A percentile compares a stretch with the other conserved stretches of the same genome.
These are phyloP conservation scores for Agriotes lineatus DNA, from an alignment of 2,888 invertebrate species.

Conservation along the genomic window DNA sequence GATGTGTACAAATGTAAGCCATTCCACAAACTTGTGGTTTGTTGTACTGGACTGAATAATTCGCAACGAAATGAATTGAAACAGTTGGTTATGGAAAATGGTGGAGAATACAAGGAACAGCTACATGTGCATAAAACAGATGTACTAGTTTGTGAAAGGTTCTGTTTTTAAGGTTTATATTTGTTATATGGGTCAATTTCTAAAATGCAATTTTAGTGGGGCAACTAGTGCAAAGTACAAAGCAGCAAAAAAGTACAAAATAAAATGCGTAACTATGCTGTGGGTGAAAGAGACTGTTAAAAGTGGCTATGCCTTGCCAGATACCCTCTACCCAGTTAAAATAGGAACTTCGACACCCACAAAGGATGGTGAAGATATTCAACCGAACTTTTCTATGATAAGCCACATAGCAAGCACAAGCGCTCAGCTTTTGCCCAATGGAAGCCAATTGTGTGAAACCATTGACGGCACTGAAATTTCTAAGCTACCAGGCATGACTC, in stretches of 20 bases:
- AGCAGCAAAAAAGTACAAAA: conserved; percentile 67
- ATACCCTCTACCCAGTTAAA: conserved; percentile 71
- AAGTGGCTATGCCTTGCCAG: conserved; percentile 77
- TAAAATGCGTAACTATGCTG: conserved; percentile 77
- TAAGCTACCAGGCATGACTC: conserved; percentile 4
- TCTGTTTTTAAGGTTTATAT: too few relatives aligned
- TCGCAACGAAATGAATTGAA: conserved; percentile 75
- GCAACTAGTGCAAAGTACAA: conserved; percentile 80
- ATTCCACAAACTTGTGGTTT: conserved; percentile 83
- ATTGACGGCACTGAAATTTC: conserved; percentile 33
- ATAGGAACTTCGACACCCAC: conserved; percentile 81
- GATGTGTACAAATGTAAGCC: conserved; percentile 73
- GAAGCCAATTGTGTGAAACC: conserved; percentile 43
- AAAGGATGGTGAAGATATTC: conserved; percentile 64
- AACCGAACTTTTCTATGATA: conserved; percentile 67
- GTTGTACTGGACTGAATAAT: conserved; percentile 78
- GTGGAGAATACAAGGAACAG: conserved; percentile 69
- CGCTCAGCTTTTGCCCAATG: not conserved
- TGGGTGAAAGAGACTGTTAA: conserved; percentile 87
- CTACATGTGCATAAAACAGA: conserved; percentile 70
- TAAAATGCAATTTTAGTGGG: conserved; percentile 60
- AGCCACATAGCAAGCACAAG: conserved; percentile 61
- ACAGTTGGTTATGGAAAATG: conserved; percentile 79
- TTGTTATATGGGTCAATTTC: too few relatives aligned
- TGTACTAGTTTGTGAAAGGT: conserved; percentile 71